Conservation (phyloP, 2,888 invertebrate genomes). For the Octodonta nipae region DNA sequence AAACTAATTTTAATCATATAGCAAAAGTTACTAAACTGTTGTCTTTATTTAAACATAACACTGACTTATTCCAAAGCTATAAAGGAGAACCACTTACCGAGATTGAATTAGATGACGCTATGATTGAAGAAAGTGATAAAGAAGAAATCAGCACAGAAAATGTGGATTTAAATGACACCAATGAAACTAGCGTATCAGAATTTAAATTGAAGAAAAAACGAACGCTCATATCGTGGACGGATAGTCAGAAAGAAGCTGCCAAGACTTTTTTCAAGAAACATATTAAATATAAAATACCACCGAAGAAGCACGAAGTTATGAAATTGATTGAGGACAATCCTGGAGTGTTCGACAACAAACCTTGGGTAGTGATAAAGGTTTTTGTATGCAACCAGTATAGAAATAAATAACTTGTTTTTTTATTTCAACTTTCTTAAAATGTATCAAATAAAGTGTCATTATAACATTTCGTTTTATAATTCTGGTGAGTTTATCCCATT, state of each 20-base stretch:
- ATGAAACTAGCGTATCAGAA: too few relatives aligned
- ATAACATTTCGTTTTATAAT: too few relatives aligned
- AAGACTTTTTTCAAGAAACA: slow-evolving; percentile 1
- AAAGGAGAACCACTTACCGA: slow-evolving; percentile 16
- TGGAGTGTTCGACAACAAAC: slow-evolving; percentile 1
- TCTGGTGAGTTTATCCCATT: too few relatives aligned
- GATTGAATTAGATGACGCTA: slow-evolving; percentile 9
- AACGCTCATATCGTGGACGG: slow-evolving; percentile 2
- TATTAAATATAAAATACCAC: slow-evolving; percentile 3
- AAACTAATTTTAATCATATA: slow-evolving; percentile 14
- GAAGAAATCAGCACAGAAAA: not conserved
- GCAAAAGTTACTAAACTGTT: slow-evolving; percentile 16
- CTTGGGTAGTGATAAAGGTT: slow-evolving; percentile 2
- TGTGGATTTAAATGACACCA: too few relatives aligned
- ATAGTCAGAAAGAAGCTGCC: not conserved
- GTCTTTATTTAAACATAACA: slow-evolving; percentile 13
- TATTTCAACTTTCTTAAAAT: too few relatives aligned
- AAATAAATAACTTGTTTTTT: too few relatives aligned
- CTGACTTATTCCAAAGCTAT: slow-evolving; percentile 6
- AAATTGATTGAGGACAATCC: not conserved
- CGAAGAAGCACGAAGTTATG: slow-evolving; percentile 1
- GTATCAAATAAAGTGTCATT: too few relatives aligned
- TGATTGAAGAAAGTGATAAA: slow-evolving; percentile 2
- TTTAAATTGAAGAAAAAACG: not conserved
- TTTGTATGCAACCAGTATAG: slow-evolving; percentile 2